Evolutionary conservation across 2,113 vertebrate species (phyloP), one percentile per base, ranked within the genome.

Genomic region (Asarcornis scutulata): DNA sequence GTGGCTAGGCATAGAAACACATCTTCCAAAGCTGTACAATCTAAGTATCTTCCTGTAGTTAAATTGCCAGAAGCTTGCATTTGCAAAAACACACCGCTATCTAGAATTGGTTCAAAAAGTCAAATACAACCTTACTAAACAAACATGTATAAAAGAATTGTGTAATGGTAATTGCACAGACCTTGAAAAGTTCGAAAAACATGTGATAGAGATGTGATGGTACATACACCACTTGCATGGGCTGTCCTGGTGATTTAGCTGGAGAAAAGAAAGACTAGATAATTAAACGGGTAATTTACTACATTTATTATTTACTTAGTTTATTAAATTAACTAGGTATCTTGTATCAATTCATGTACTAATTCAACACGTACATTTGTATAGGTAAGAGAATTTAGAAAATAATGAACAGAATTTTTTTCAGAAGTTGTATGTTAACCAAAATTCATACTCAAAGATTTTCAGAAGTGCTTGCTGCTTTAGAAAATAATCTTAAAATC

Each of bases 151-250:
- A 71, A 72, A 97, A 94, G 78, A 87, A 91, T 89, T 88, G 88
- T 58, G 29, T 85, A 94, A 96, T 76, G 66, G 52, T 93, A 85
- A 91, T 79, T 86, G 78, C 81, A 98, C 98, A 96, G 97, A 99
- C 99, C 99, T 99, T 99, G 97, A 99, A 99, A 94, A 99, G 99
- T 97, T 99, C 99, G 96, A 99, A 99, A 95, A 99, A 98, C 99
- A 99, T 99, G 96, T 99, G 99, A 97, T 99, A 99, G 91, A 99
- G 98, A 97, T 99, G 99, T 32, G 99, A 99, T 42, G 99, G 99
- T 72, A 99, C 99, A 58, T 99, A 99, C 50, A 99, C 99, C 97
- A 99, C 98, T 68, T 98, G 98, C 96, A 99, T 97, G 83, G 99
- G 98, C 34, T 98, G 98, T 80, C 96, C 98, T 86, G 98, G 94